Percentiles rank a stretch among this genome's conserved stretches.
Evolutionary conservation across 2,113 vertebrate species (phyloP).

Genomic region (Brachyhypopomus occidentalis): DNA sequence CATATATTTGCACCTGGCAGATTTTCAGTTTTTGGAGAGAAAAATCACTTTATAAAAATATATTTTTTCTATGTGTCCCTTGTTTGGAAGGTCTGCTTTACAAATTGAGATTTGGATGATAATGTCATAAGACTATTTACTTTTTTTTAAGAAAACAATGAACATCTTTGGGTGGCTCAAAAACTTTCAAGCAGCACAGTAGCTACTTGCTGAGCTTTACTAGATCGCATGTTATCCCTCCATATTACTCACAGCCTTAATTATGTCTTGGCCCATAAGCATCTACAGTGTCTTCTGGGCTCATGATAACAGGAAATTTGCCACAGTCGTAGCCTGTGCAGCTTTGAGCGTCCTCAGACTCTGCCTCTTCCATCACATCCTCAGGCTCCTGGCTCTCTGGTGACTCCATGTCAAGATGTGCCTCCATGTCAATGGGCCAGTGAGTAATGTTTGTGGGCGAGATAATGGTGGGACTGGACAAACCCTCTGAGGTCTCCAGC

Average conservation of each 20-base stretch:
- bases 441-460: neutral
- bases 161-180: too few species aligned
- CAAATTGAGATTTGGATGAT: too few species aligned
- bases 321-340: constrained; percentile 34
- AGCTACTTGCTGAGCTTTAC: too few species aligned
- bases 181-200: too few species aligned
- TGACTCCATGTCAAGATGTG: neutral
- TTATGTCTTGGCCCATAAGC: constrained; percentile 30
- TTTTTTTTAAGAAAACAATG: too few species aligned
- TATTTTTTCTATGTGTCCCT: too few species aligned
- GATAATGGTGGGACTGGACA: neutral
- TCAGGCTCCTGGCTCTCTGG: neutral
- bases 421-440: neutral
- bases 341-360: neutral
- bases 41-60: too few species aligned
- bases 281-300: constrained; percentile 27
- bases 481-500: neutral
- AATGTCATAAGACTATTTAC: too few species aligned
- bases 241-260: neutral
- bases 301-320: constrained; percentile 24
- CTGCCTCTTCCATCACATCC: neutral
- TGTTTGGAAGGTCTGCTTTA: too few species aligned
- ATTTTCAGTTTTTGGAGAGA: too few species aligned
- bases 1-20: too few species aligned
- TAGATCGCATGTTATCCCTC: neutral